Percentiles rank a stretch among this genome's conserved stretches.
phyloP scores from a whole-genome alignment of 2,113 vertebrate species.

The Halcyon senegalensis region DNA sequence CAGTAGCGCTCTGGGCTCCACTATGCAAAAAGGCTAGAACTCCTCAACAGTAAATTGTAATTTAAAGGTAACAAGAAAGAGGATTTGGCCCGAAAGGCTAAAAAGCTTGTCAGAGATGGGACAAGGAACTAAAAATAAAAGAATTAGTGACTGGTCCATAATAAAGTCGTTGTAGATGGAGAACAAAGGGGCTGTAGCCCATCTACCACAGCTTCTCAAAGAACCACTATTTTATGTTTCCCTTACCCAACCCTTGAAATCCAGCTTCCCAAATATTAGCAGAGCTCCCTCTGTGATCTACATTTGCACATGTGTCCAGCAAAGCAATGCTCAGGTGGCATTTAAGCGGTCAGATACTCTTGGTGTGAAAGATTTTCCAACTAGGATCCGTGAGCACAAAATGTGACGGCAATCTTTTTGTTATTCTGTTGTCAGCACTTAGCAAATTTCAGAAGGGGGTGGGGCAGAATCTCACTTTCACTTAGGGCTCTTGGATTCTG shows the following conservation, averaged over 20 bases:
- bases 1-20: rapidly evolving
- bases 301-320: background rate
- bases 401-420: background rate
- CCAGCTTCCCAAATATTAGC: background rate
- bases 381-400: background rate
- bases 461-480: background rate
- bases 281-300: background rate
- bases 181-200: background rate
- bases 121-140: background rate
- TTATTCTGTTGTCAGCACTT: background rate
- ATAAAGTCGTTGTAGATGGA: background rate
- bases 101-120: background rate
- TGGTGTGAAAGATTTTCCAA: background rate
- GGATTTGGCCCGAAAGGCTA: background rate
- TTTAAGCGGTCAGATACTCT: background rate
- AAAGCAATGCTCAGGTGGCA: background rate
- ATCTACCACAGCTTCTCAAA: background rate
- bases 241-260: background rate
- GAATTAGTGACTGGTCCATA: background rate
- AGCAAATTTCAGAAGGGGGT: background rate
- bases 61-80: background rate
- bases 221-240: background rate
- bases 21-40: background rate
- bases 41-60: background rate
- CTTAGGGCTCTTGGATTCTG: background rate